A percentile compares a stretch with the other conserved stretches of the same genome.
These are phyloP conservation scores for Axis porcinus DNA, from an alignment of 2,113 vertebrate species.

Conservation along the genomic window DNA sequence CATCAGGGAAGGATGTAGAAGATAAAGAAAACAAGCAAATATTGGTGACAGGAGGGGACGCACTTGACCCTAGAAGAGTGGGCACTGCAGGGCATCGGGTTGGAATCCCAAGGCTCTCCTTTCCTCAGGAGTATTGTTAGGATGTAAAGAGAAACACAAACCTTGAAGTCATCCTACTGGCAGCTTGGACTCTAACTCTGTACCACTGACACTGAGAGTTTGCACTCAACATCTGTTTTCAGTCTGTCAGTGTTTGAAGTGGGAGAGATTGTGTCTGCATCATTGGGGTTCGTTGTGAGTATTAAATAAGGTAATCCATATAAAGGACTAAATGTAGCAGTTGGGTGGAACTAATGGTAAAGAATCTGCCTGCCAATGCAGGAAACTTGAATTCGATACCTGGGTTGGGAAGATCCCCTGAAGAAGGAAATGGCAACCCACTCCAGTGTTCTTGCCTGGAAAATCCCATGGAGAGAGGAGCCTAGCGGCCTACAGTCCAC, in stretches of 20 bases:
- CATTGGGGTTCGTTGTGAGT: not conserved
- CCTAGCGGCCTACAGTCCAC: not conserved
- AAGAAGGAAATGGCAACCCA: not conserved
- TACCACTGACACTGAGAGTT: not conserved
- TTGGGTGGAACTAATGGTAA: not conserved
- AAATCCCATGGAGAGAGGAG: not conserved
- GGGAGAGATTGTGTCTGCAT: not conserved
- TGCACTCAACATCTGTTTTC: not conserved
- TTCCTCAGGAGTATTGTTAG: not conserved
- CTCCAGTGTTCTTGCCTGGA: not conserved
- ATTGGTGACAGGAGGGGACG: not conserved
- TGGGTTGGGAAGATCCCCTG: not conserved
- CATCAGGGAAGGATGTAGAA: not conserved
- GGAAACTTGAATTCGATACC: not conserved
- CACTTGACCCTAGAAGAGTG: not conserved
- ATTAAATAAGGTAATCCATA: not conserved
- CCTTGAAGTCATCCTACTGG: not conserved
- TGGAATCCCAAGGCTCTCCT: rapidly evolving
- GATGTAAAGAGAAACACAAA: not conserved
- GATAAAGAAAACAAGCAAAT: not conserved
- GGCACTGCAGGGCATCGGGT: too few relatives aligned
- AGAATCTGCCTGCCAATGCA: not conserved
- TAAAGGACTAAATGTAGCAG: not conserved
- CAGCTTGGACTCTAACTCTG: not conserved
- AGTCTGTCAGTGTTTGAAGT: not conserved